These are phyloP conservation scores for Uromys caudimaculatus DNA, from an alignment of 2,797 vertebrate genomes.

Conservation along the genomic window DNA sequence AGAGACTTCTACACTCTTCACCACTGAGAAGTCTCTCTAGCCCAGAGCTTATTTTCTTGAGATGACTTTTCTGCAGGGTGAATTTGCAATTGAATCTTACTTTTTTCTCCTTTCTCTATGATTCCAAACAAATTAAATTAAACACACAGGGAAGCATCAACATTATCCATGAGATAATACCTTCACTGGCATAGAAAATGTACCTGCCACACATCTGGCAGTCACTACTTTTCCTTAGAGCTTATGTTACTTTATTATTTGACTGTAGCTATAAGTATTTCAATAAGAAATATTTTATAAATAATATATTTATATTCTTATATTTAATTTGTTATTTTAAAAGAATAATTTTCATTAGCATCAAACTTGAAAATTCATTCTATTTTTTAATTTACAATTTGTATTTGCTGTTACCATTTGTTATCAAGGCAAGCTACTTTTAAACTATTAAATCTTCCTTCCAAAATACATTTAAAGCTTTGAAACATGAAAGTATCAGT, in stretches of 20 bases:
- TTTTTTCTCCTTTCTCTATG: constrained; percentile 40
- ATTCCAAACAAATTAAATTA: constrained; percentile 56
- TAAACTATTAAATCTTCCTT: background rate
- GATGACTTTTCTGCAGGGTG: background rate
- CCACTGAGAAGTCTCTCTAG: background rate
- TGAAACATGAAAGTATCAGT: constrained; percentile 54
- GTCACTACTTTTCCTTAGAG: constrained; percentile 17
- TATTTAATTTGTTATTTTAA: constrained; percentile 52
- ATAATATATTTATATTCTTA: constrained; percentile 32
- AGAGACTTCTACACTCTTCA: background rate
- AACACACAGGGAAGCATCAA: background rate
- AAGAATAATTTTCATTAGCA: constrained; percentile 39
- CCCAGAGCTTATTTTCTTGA: background rate
- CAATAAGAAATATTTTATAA: constrained; percentile 48
- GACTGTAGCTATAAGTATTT: constrained; percentile 58
- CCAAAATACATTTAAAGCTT: constrained; percentile 40
- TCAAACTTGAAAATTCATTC: constrained; percentile 41
- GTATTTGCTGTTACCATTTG: constrained; percentile 20
- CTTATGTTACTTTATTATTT: constrained; percentile 41
- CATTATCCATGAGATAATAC: constrained; percentile 1
- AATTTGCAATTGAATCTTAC: constrained; percentile 25
- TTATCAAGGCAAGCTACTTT: constrained; percentile 49
- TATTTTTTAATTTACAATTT: constrained; percentile 27
- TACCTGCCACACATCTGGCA: background rate
- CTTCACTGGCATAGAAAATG: constrained; percentile 37